Evolutionary conservation across 2,888 invertebrate genomes (phyloP), one percentile per base, ranked within the genome.

Genomic region (Drosophila nr. perissopoda): DNA sequence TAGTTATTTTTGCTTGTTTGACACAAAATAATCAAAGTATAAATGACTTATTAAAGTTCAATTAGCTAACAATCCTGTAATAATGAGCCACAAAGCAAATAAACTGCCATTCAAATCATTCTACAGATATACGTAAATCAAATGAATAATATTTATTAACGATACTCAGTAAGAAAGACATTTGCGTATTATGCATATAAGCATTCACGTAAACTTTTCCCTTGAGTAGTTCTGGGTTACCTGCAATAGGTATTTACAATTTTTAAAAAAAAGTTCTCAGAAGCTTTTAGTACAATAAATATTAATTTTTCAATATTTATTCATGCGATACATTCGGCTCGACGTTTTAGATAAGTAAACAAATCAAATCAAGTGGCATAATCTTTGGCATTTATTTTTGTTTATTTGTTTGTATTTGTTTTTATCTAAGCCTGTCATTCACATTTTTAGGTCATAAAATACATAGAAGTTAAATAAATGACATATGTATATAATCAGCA

Each of bases 221-320:
- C 27, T 53, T 29, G 10, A 31, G 31, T 18, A 11, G 25, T 5
- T 25, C 34, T 65, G n/a, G 56, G 13, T 29, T 18, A 40, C 5
- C 3, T 13, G 7, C 3, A 49, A 34, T 25, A 34, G 40, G 7
- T 18, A 34, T 21, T 18, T 8, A n/a, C 11, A n/a, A 1, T 34
- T 29, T 13, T 33, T 1, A 25, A 4, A 21, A 42, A 21, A 42
- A 52, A 25, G 27, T 31, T 40, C 49, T 33, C 6, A 5, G 16
- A n/a, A 46, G 48, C 59, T 60, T 53, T 74, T 42, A 70, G 49
- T 56, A 54, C 57, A 70, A 68, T 70, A 72, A 82, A 70, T 67
- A 69, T 56, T 57, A 21, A 63, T 21, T 46, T 42, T 42, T 21
- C 63, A 80, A 82, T 82, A 82, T 78, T 82, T 80, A 70, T 60